phyloP scores from a whole-genome alignment of 2,888 invertebrate genomes.

The Agrilus mali region DNA sequence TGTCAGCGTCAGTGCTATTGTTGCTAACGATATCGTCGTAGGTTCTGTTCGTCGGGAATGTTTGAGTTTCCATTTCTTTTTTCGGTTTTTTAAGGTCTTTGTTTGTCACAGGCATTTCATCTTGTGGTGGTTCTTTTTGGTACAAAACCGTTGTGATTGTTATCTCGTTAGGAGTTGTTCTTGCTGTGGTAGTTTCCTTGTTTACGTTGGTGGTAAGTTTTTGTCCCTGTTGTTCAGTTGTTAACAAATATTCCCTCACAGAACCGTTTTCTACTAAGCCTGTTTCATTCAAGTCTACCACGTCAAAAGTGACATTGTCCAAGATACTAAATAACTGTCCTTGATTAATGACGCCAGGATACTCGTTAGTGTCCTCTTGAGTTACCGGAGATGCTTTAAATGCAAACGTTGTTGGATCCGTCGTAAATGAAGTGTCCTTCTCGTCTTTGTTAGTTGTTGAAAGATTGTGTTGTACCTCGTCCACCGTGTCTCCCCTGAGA shows the following conservation, averaged over 20 bases:
- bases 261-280: slow-evolving; percentile 19
- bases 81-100: slow-evolving; percentile 14
- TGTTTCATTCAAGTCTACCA: slow-evolving; percentile 32
- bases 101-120: slow-evolving; percentile 15
- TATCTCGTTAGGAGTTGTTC: slow-evolving; percentile 7
- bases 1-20: neutral
- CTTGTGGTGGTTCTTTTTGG: slow-evolving; percentile 21
- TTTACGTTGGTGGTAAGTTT: slow-evolving; percentile 1
- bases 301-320: slow-evolving; percentile 33
- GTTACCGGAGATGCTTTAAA: slow-evolving; percentile 10
- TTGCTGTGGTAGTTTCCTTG: slow-evolving; percentile 6
- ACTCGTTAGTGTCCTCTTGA: slow-evolving; percentile 21
- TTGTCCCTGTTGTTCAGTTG: slow-evolving; percentile 8
- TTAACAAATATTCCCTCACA: slow-evolving; percentile 10
- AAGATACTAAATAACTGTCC: slow-evolving; percentile 34
- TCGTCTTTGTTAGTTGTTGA: slow-evolving; percentile 11
- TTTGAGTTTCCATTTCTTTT: slow-evolving; percentile 16
- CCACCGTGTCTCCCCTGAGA: neutral
- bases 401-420: slow-evolving; percentile 13
- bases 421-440: slow-evolving; percentile 12
- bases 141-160: slow-evolving; percentile 20
- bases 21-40: slow-evolving; percentile 3
- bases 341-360: slow-evolving; percentile 31
- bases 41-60: slow-evolving; percentile 15
- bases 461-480: slow-evolving; percentile 9